These are phyloP conservation scores for Catocala fraxini DNA, from an alignment of 2,888 invertebrate genomes.

Conservation along the genomic window DNA sequence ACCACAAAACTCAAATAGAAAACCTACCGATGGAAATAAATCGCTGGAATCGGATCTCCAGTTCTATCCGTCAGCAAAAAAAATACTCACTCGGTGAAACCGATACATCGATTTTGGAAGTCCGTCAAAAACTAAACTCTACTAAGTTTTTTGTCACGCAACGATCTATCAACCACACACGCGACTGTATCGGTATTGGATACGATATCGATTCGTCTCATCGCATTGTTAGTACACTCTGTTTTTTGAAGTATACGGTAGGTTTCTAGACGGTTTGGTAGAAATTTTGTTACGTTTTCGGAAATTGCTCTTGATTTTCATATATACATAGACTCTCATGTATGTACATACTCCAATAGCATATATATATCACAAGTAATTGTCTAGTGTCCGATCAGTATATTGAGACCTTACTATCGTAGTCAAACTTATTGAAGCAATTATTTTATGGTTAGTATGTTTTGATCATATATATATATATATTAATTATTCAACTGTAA, in stretches of 20 bases:
- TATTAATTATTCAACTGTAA: too few relatives aligned
- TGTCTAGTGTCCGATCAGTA: too few relatives aligned
- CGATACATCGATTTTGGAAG: conserved; percentile 44
- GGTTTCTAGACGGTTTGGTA: too few relatives aligned
- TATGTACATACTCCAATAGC: too few relatives aligned
- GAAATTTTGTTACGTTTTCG: too few relatives aligned
- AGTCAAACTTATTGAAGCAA: too few relatives aligned
- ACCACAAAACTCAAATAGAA: conserved; percentile 28
- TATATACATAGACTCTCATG: too few relatives aligned
- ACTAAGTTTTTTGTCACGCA: conserved; percentile 21
- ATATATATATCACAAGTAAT: too few relatives aligned
- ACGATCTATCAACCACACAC: conserved; percentile 5
- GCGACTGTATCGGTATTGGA: conserved; percentile 28
- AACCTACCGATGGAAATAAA: conserved; percentile 37
- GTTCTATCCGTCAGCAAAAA: conserved; percentile 34
- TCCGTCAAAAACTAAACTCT: conserved; percentile 37
- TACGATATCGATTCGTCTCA: conserved; percentile 22
- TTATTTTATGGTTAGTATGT: too few relatives aligned
- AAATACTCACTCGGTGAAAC: conserved; percentile 22
- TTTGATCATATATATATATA: too few relatives aligned
- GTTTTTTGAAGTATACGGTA: conserved; percentile 26
- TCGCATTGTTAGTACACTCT: conserved; percentile 13
- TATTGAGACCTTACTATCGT: too few relatives aligned
- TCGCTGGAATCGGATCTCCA: conserved; percentile 41
- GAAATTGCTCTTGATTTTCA: too few relatives aligned